Percentiles rank a stretch among this genome's conserved stretches.
These are phyloP conservation scores for Sterrhoptilus dennistouni DNA, from an alignment of 2,113 vertebrate species.

Conservation along the genomic window DNA sequence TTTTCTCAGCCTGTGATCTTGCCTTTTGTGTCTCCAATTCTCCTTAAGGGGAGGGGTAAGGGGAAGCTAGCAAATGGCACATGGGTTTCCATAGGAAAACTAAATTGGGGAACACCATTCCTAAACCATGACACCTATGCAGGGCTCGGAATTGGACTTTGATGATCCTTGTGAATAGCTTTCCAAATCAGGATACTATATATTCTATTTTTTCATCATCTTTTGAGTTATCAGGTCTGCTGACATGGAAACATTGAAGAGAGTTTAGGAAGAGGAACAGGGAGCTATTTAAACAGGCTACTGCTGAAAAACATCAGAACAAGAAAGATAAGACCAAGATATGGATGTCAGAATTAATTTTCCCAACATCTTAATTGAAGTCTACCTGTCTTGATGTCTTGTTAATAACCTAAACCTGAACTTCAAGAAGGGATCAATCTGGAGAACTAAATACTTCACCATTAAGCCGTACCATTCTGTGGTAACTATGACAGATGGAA, in stretches of 20 bases:
- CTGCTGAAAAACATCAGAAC: neutral
- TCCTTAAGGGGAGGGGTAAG: too few species aligned
- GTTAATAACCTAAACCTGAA: neutral
- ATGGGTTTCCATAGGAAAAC: neutral
- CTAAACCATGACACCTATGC: neutral
- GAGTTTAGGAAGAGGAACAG: neutral
- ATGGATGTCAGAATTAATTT: neutral
- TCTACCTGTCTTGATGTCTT: neutral
- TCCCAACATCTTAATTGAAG: neutral
- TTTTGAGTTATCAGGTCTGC: neutral
- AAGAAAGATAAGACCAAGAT: neutral
- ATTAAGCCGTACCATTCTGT: neutral
- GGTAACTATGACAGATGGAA: neutral
- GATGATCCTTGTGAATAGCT: neutral
- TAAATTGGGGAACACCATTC: neutral
- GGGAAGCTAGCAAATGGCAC: accelerated
- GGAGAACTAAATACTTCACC: neutral
- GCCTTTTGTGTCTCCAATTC: neutral
- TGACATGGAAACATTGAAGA: neutral
- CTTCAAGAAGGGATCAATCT: neutral
- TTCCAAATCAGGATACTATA: neutral
- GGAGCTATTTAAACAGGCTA: neutral
- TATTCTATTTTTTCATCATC: neutral
- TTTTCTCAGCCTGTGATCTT: neutral
- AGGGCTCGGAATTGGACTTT: neutral